phyloP scores from a whole-genome alignment of 2,113 vertebrate species.

The Oreochromis niloticus region DNA sequence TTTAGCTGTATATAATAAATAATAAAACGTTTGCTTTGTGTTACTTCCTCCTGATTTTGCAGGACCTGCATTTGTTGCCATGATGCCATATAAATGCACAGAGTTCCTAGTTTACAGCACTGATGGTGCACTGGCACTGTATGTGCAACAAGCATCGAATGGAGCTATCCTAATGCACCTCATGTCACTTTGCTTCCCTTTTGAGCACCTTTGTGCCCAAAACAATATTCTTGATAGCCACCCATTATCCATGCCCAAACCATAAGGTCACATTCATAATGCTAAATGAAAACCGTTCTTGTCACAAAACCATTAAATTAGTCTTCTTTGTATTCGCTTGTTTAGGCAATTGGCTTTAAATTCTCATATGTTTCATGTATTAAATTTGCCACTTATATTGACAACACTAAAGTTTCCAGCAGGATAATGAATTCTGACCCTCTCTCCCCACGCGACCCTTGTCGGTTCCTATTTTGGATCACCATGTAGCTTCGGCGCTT shows the following conservation, averaged over 20 bases:
- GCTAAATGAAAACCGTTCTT: neutral
- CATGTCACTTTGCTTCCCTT: neutral
- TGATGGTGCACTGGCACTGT: neutral
- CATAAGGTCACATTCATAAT: neutral
- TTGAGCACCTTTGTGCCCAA: neutral
- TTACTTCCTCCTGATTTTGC: neutral
- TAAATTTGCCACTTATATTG: neutral
- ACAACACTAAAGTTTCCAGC: neutral
- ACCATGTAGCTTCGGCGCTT: neutral
- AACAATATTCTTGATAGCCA: neutral
- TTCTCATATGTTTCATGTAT: neutral
- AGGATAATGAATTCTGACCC: neutral
- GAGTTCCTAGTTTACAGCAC: neutral
- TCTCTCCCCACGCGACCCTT: neutral
- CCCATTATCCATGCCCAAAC: neutral
- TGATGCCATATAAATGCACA: neutral
- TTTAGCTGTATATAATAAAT: neutral
- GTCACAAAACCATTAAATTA: neutral
- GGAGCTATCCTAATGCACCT: neutral
- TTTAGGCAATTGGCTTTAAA: neutral
- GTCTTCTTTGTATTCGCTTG: neutral
- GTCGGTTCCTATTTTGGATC: slow-evolving; percentile 25
- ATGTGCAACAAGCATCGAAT: neutral
- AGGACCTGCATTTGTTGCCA: neutral
- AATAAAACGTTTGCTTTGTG: fast-evolving